Evolutionary conservation across 2,113 vertebrate species (phyloP).

Genomic region (Tupaia tana): DNA sequence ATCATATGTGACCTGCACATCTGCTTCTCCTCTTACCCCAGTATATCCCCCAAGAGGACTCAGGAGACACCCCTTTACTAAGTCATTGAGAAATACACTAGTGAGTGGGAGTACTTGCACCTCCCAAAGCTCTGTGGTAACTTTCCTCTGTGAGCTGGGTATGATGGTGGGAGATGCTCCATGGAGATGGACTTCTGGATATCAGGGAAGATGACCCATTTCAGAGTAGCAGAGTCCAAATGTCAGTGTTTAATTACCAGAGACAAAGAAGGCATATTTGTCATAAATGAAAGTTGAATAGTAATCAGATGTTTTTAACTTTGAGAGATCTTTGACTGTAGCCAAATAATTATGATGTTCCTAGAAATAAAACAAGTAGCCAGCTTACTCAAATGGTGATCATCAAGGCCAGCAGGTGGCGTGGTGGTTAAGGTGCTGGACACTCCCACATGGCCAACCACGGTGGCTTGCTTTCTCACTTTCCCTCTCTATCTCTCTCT

Average conservation of each 20-base stretch:
- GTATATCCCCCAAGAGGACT: background rate
- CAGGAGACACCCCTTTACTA: background rate
- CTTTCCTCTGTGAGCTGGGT: background rate
- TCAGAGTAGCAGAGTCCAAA: background rate
- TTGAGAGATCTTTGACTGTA: background rate
- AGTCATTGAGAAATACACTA: background rate
- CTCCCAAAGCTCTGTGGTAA: background rate
- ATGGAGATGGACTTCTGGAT: no score
- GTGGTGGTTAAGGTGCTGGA: no score
- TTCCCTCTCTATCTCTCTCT: no score
- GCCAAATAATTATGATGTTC: background rate
- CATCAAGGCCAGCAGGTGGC: no score
- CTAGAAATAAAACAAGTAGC: background rate
- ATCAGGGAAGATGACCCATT: background rate
- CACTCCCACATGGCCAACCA: no score
- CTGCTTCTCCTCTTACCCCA: background rate
- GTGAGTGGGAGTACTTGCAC: background rate
- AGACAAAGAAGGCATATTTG: background rate
- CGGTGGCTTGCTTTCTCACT: no score
- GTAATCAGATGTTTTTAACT: background rate
- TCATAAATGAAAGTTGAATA: background rate
- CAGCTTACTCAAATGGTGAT: background rate
- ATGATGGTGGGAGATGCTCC: background rate
- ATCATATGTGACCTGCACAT: background rate
- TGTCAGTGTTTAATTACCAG: conserved; percentile 8